These are phyloP conservation scores for Tetragnatha versicolor DNA, from an alignment of 1,140 invertebrate genomes.

Conservation along the genomic window DNA sequence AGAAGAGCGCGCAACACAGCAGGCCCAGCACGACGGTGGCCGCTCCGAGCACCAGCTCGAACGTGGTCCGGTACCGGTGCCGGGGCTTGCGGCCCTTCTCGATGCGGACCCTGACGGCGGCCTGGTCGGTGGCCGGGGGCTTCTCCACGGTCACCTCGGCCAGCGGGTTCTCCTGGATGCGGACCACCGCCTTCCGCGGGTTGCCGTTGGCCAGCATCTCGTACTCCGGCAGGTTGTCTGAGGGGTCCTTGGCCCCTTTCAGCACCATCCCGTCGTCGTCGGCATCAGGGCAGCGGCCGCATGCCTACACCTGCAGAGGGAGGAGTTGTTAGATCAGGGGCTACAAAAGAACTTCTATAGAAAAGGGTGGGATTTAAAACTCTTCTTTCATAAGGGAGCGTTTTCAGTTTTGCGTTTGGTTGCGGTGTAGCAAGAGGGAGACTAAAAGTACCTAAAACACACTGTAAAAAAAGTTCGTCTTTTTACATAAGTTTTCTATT, in stretches of 20 bases:
- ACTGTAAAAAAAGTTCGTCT: too few species aligned
- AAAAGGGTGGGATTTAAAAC: background rate
- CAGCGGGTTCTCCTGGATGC: conserved; percentile 45
- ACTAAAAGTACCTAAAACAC: too few species aligned
- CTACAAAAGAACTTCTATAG: background rate
- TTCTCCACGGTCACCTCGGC: conserved; percentile 22
- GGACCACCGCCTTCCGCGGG: conserved; percentile 9
- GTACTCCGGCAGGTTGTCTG: conserved; percentile 40
- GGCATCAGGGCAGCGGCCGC: background rate
- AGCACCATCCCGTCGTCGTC: conserved; percentile 22
- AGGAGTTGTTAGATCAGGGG: background rate
- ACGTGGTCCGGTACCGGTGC: conserved; percentile 10
- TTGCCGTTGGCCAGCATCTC: conserved; percentile 51
- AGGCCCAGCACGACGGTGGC: conserved; percentile 7
- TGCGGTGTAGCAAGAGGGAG: background rate
- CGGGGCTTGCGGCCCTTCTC: conserved; percentile 17
- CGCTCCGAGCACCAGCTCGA: conserved; percentile 24
- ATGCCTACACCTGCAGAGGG: background rate
- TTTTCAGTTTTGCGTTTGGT: background rate
- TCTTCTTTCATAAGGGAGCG: background rate
- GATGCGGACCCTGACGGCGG: conserved; percentile 2
- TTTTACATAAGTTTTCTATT: too few species aligned
- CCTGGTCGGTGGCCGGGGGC: background rate
- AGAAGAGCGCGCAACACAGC: conserved; percentile 29
- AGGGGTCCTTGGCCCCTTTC: background rate